Conservation (phyloP, 2,888 invertebrate genomes). For the Phengaris alcon region DNA sequence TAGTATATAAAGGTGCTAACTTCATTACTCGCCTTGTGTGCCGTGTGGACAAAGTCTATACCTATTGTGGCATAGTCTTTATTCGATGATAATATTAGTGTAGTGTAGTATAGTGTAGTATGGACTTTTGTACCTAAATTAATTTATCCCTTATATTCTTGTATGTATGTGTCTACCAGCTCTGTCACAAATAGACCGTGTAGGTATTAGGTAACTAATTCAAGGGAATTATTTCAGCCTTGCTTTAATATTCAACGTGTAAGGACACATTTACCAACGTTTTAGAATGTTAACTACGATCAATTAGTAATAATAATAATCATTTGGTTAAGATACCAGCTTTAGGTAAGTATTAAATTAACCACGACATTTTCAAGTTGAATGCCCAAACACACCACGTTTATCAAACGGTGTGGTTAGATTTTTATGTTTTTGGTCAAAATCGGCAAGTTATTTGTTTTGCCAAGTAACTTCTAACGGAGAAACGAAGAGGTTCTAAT, state of each 20-base stretch:
- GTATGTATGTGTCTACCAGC: background rate
- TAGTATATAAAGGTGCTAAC: too few species aligned
- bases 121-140: background rate
- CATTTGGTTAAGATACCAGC: background rate
- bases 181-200: too few species aligned
- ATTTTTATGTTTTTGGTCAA: background rate
- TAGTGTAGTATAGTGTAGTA: too few species aligned
- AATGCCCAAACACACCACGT: too few species aligned
- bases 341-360: background rate
- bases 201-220: background rate
- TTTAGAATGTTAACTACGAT: background rate
- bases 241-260: background rate
- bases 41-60: too few species aligned
- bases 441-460: background rate
- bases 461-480: background rate
- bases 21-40: too few species aligned
- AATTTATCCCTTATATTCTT: background rate
- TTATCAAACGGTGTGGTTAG: too few species aligned
- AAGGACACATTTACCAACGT: constrained; percentile 2
- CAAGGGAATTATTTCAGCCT: constrained; percentile 5
- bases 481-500: constrained; percentile 16
- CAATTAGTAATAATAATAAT: background rate
- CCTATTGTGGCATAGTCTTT: too few species aligned
- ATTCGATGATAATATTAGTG: too few species aligned
- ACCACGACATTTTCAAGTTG: background rate